Conservation (phyloP, 2,797 vertebrate species). For the Sebastes wilsoni region DNA sequence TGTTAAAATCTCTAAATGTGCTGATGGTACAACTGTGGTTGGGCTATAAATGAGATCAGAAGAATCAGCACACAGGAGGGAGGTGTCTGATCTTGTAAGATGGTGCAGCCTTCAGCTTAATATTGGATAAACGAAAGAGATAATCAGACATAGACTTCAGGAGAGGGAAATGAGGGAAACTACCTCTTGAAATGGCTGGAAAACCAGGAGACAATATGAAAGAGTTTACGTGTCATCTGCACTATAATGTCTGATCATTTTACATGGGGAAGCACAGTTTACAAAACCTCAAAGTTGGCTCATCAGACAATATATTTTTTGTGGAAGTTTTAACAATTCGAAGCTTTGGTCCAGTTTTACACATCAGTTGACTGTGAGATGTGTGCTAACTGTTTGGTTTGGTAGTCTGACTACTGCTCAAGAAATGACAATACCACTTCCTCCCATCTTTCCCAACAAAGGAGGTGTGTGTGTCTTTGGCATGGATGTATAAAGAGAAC, state of each 20-base stretch:
- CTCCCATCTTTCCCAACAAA: too few relatives aligned
- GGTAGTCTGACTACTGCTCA: too few relatives aligned
- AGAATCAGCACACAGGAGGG: neutral
- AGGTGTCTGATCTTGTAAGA: constrained; percentile 6
- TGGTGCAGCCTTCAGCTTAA: neutral
- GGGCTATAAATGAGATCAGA: neutral
- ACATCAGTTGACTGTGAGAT: neutral
- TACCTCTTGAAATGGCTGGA: neutral
- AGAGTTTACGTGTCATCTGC: neutral
- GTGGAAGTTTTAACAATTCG: neutral
- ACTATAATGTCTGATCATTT: too few relatives aligned
- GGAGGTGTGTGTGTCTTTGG: too few relatives aligned
- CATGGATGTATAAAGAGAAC: too few relatives aligned
- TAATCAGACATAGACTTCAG: neutral
- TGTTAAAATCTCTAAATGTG: neutral
- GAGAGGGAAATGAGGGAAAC: neutral
- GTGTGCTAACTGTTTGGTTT: neutral
- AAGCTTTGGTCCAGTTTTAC: neutral
- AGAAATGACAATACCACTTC: neutral
- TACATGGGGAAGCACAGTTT: neutral
- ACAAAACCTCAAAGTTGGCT: neutral
- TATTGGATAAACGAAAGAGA: neutral
- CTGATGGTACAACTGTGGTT: neutral
- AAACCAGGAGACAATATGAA: neutral
- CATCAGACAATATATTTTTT: neutral